Conservation (phyloP, 2,113 vertebrate species). For the Phrynocephalus versicolor region DNA sequence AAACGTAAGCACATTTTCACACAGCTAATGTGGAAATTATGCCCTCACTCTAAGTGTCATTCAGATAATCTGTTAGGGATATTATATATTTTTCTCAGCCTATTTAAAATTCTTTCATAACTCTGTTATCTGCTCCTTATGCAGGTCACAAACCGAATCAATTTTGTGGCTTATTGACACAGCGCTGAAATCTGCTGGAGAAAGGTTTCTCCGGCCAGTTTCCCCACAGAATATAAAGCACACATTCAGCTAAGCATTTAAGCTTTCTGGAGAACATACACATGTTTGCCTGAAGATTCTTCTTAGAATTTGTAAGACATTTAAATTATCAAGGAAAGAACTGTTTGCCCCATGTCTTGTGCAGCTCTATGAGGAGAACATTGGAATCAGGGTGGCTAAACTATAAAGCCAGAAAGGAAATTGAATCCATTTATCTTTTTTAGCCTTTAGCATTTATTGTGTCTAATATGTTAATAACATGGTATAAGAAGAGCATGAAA, state of each 20-base stretch:
- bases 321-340: neutral
- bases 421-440: neutral
- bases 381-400: neutral
- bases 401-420: neutral
- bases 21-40: neutral
- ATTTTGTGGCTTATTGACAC: constrained; percentile 26
- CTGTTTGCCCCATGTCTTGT: neutral
- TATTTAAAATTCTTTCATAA: neutral
- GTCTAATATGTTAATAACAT: neutral
- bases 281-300: neutral
- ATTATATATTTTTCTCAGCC: neutral
- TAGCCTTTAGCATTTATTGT: neutral
- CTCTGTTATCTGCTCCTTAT: neutral
- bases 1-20: neutral
- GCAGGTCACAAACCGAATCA: neutral
- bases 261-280: constrained; percentile 21
- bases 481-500: too few species aligned
- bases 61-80: neutral
- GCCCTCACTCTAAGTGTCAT: neutral
- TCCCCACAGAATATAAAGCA: constrained; percentile 28
- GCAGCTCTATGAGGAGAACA: neutral
- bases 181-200: constrained; percentile 14
- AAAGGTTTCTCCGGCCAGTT: constrained; percentile 1
- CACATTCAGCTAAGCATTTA: constrained; percentile 15
- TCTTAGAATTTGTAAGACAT: neutral